Base-by-base conservation (phyloP, 2,797 vertebrate species). In the Caiman crocodilus region DNA sequence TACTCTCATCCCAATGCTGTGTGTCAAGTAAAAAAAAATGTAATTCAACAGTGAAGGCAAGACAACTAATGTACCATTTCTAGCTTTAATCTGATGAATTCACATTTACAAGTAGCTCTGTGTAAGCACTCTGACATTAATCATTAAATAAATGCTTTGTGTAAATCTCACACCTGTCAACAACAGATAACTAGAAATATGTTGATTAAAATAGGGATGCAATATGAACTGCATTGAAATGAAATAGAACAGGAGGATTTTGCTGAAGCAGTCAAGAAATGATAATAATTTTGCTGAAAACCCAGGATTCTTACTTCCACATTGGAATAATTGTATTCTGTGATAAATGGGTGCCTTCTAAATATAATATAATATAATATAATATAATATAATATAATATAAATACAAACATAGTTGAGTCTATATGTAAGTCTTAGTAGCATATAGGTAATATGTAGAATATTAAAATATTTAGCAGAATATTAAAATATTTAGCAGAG, bases 171-270 rank as follows among this genome's bases (percentile, higher is more conserved):
- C 58, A 69, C 1, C 1, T 1, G 30, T 61, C 26, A 32, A 6
- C 4, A 65, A 69, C 50, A 57, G 35, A 35, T 60, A 85, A 35
- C 3, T 2, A 30, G 57, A 16, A 42, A 76, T 82, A 17, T 0
- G 14, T 13, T 28, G 55, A 3, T 56, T 7, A 14, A 3, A 6
- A 2, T 9, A 17, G 2, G 0, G 2, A 1, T 1, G 1, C 42
- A 79, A 25, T 32, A 78, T 63, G 50, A 55, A 85, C 59, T 74
- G n/a, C 7, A 65, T 1, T 56, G 0, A 84, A 84, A 82, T 82
- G 3, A 4, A 4, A n/a, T 55, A 16, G 16, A 87, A 55, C 0
- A 2, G 26, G 61, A 91, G 2, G 0, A 35, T 71, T 85, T 78
- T 79, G 16, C 5, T 64, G 3, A 56, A 16, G 1, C 1, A 82